Conservation (phyloP, 2,113 vertebrate genomes). For the Hoplias malabaricus region DNA sequence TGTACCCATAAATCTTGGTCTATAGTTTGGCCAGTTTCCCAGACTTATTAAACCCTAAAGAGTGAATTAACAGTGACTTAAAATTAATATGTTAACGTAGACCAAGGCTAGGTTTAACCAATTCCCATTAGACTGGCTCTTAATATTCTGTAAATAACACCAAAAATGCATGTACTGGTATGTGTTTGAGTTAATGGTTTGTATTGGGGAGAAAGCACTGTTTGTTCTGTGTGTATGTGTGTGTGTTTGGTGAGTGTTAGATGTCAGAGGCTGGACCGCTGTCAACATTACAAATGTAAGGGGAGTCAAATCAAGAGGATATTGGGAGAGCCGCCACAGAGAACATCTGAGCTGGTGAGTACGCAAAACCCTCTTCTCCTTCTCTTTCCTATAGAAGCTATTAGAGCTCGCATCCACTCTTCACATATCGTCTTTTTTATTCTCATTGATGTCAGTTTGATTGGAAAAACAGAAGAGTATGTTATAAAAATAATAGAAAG, state of each 20-base stretch:
- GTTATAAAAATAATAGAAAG: neutral
- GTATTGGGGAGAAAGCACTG: constrained; percentile 40
- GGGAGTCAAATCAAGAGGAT: constrained; percentile 55
- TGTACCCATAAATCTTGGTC: too few species aligned
- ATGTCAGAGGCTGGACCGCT: constrained; percentile 58
- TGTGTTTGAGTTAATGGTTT: constrained; percentile 50
- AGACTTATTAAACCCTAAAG: neutral
- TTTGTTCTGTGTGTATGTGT: constrained; percentile 45
- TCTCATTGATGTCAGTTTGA: neutral
- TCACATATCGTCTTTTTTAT: neutral
- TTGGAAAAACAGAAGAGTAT: neutral
- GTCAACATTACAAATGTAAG: constrained; percentile 60
- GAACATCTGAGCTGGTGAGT: constrained; percentile 51
- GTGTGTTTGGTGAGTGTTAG: constrained; percentile 54
- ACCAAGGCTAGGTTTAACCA: neutral
- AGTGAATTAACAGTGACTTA: neutral
- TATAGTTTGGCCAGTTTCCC: neutral
- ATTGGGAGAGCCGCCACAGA: constrained; percentile 33
- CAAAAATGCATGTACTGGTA: constrained; percentile 52
- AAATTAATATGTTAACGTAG: neutral
- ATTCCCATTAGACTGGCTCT: neutral
- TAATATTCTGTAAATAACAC: constrained; percentile 22
- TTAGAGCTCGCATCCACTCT: too few species aligned
- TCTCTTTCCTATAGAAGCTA: constrained; percentile 43
- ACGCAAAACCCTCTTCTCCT: constrained; percentile 30